Evolutionary conservation across 2,888 invertebrate species (phyloP), one percentile per base, ranked within the genome.

Genomic region (Megaustenia siamemsis): DNA sequence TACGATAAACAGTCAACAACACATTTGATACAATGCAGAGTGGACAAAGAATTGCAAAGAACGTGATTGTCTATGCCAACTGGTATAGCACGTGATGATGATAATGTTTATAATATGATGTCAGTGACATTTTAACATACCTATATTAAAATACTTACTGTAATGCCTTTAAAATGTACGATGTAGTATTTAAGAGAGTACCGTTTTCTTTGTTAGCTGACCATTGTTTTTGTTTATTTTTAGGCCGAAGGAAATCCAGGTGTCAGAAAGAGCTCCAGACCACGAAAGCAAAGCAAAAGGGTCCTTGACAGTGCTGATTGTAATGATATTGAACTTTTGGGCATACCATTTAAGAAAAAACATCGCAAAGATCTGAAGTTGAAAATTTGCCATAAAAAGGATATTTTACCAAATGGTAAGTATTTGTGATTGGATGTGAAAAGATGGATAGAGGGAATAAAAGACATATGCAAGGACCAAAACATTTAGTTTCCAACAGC

Each of bases 181-280:
- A 53, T 24, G 18, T 3, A 4, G 10, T 18, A 32, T 32, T 4
- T 66, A 35, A 10, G 28, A 40, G 71, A 43, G 40, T 10, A 8
- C 12, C 38, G 8, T 43, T n/a, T n/a, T n/a, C n/a, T n/a, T n/a
- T n/a, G n/a, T 18, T 24, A 28, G 56, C 4, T 56, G 12, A 56
- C 24, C 10, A 15, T n/a, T 12, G 28, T 12, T 5, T 0, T 73
- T 78, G 43, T 43, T 43, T 15, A 32, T 43, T 79, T 45, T 79
- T 43, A 79, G 66, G 53, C 40, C 66, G 60, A 79, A 28, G 32
- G 45, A 24, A 43, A 69, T 32, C 45, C 69, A 15, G 82, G 71
- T 15, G 66, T 83, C 12, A 35, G 83, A 45, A 83, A 78, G 38
- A 83, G 83, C 38, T 76, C 83, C n/a, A 63, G 83, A 28, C 56